Base-by-base conservation (phyloP, 2,113 vertebrate species). In the Acanthisitta chloris region DNA sequence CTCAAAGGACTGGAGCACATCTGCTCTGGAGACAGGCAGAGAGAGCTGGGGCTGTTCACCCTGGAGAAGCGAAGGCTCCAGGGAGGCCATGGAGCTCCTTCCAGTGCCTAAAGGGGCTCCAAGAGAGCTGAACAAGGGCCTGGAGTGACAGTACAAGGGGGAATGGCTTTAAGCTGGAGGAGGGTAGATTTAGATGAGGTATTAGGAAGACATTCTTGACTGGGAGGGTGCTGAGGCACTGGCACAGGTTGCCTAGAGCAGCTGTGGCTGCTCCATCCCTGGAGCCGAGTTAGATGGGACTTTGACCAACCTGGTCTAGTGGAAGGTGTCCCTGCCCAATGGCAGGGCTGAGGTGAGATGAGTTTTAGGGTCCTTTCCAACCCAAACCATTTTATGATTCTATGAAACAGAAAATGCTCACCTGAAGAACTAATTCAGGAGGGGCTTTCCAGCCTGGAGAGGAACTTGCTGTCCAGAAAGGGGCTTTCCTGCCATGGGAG, bases 101-200 rank as follows among this genome's bases (percentile, higher is more conserved):
- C 0, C 55, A 54, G 45, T 2, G 12, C 26, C 14, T 70, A 3
- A 24, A 45, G n/a, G 38, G 33, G 46, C n/a, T 34, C n/a, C n/a
- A 29, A 46, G 46, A 69, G 73, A 86, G 72, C 38, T 52, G 73
- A 26, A 45, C 17, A 59, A 33, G 21, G 25, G 1, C 1, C 43
- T 51, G 52, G 62, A 33, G 26, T 17, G 45, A 51, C 26, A 51
- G 36, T 62, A 69, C 36, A 6, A 64, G 21, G 15, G 20, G 33
- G 45, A 67, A 33, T 51, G 52, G 52, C 10, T 61, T 17, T 21
- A 31, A 34, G 23, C 0, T 65, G 42, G 10, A 36, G n/a, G 7
- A 42, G 34, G 15, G 19, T 14, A 58, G 43, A 43, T 8, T 0
- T 19, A 11, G 16, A 17, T 67, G 52, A 14, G 36, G 43, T 0